These are phyloP conservation scores for Arothron firmamentum DNA, from an alignment of 2,113 vertebrate species.

Conservation along the genomic window DNA sequence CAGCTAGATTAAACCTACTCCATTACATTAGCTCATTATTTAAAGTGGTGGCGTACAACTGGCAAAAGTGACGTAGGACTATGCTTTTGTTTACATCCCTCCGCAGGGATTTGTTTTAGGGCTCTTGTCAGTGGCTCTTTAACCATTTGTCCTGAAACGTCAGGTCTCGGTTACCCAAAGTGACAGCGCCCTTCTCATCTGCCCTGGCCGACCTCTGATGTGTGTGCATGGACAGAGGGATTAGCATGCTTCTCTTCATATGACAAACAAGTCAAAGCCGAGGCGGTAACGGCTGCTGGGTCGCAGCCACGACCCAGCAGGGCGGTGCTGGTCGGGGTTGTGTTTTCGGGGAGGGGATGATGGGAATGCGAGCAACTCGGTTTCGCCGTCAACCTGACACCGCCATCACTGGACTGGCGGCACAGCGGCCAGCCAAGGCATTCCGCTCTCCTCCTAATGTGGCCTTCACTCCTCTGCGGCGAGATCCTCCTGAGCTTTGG, in stretches of 20 bases:
- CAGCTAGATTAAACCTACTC: too few relatives aligned
- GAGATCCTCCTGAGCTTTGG: slow-evolving; percentile 37
- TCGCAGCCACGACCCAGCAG: slow-evolving; percentile 31
- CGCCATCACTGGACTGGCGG: slow-evolving; percentile 38
- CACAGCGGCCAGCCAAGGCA: slow-evolving; percentile 60
- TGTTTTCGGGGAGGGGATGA: slow-evolving; percentile 56
- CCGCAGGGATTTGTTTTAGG: background rate
- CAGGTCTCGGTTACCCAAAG: slow-evolving; percentile 47
- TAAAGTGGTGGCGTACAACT: too few relatives aligned
- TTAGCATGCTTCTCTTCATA: slow-evolving; percentile 38
- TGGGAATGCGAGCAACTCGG: slow-evolving; percentile 56
- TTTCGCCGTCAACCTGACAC: slow-evolving; percentile 65
- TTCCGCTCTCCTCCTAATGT: slow-evolving; percentile 56
- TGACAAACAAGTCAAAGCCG: slow-evolving; percentile 17
- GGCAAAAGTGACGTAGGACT: too few relatives aligned
- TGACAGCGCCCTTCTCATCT: slow-evolving; percentile 52
- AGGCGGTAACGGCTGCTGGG: slow-evolving; percentile 31
- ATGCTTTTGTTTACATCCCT: background rate
- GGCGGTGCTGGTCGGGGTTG: slow-evolving; percentile 26
- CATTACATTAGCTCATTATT: too few relatives aligned
- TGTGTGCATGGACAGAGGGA: slow-evolving; percentile 32
- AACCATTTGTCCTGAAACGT: slow-evolving; percentile 29
- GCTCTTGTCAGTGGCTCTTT: slow-evolving; percentile 24
- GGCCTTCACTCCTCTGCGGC: slow-evolving; percentile 47
- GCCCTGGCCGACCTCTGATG: slow-evolving; percentile 22